Percentiles rank a stretch among this genome's conserved stretches.
These are phyloP conservation scores for Danionella dracula DNA, from an alignment of 2,797 vertebrate species.

Conservation along the genomic window DNA sequence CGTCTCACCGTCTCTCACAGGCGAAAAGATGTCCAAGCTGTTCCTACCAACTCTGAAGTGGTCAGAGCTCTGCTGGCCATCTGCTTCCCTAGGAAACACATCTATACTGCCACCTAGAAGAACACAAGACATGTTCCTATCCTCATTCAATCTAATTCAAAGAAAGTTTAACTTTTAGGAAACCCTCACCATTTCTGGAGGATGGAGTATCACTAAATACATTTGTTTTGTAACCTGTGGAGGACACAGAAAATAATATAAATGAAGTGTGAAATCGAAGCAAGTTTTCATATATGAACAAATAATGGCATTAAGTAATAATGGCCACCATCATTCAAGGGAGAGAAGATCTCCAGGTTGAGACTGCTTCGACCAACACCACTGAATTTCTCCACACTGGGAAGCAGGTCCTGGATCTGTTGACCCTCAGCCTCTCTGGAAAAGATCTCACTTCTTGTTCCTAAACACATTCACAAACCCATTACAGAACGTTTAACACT, in stretches of 20 bases:
- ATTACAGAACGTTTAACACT: neutral
- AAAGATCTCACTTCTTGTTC: slow-evolving; percentile 63
- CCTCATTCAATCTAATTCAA: neutral
- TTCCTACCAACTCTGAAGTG: slow-evolving; percentile 70
- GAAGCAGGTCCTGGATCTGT: slow-evolving; percentile 50
- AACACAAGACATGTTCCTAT: neutral
- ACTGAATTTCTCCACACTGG: slow-evolving; percentile 58
- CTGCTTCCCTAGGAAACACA: slow-evolving; percentile 74
- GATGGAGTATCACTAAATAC: slow-evolving; percentile 37
- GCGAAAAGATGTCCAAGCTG: slow-evolving; percentile 95
- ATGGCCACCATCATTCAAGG: slow-evolving; percentile 77
- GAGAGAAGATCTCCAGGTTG: slow-evolving; percentile 83
- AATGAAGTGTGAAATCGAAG: neutral
- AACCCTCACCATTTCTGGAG: slow-evolving; percentile 38
- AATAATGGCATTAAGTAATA: neutral
- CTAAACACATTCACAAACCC: slow-evolving; percentile 9
- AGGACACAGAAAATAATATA: neutral
- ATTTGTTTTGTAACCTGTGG: slow-evolving; percentile 35
- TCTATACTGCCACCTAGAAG: slow-evolving; percentile 56
- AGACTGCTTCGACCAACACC: slow-evolving; percentile 70
- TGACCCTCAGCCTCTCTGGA: slow-evolving; percentile 72
- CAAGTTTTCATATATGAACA: neutral
- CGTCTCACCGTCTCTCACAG: slow-evolving; percentile 66
- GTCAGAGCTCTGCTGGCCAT: slow-evolving; percentile 67
- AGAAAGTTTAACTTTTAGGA: neutral